These are phyloP conservation scores for Parauchenoglanis punctatus DNA, from an alignment of 2,797 vertebrate species.

Conservation along the genomic window DNA sequence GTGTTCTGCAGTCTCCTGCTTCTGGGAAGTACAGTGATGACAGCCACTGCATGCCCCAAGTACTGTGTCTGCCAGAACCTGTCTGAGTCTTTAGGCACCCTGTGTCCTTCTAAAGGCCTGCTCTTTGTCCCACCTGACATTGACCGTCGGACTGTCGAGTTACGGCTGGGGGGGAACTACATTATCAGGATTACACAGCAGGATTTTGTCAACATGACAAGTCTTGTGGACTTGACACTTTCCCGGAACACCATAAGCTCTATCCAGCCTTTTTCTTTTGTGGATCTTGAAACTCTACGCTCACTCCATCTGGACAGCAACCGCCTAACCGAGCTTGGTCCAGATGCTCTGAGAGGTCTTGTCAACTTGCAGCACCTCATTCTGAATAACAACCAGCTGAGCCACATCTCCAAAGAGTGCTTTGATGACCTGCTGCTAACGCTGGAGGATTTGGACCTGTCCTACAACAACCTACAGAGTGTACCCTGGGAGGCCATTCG, in stretches of 20 bases:
- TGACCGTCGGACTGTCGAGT: slow-evolving; percentile 93
- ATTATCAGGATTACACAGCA: slow-evolving; percentile 91
- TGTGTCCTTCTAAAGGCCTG: slow-evolving; percentile 95
- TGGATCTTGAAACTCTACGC: slow-evolving; percentile 93
- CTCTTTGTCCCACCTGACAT: slow-evolving; percentile 95
- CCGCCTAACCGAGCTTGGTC: slow-evolving; percentile 88
- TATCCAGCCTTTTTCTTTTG: slow-evolving; percentile 95
- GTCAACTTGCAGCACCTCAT: slow-evolving; percentile 97
- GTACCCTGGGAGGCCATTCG: slow-evolving; percentile 94
- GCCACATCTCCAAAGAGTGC: slow-evolving; percentile 80
- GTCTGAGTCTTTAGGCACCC: slow-evolving; percentile 94
- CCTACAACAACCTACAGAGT: slow-evolving; percentile 91
- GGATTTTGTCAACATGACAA: slow-evolving; percentile 98
- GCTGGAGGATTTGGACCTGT: slow-evolving; percentile 94
- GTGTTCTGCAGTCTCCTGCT: slow-evolving; percentile 91
- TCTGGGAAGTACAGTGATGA: slow-evolving; percentile 88
- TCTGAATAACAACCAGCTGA: slow-evolving; percentile 96
- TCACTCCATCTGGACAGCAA: slow-evolving; percentile 96
- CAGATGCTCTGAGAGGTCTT: slow-evolving; percentile 89
- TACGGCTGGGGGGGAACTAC: slow-evolving; percentile 94
- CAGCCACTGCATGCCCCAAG: slow-evolving; percentile 93
- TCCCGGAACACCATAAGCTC: slow-evolving; percentile 95
- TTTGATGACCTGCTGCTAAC: slow-evolving; percentile 92
- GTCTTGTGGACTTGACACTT: slow-evolving; percentile 95
- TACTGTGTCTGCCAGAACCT: slow-evolving; percentile 98